Evolutionary conservation across 2,797 vertebrate species (phyloP), one percentile per base, ranked within the genome.

Genomic region (Sebastes itinus): DNA sequence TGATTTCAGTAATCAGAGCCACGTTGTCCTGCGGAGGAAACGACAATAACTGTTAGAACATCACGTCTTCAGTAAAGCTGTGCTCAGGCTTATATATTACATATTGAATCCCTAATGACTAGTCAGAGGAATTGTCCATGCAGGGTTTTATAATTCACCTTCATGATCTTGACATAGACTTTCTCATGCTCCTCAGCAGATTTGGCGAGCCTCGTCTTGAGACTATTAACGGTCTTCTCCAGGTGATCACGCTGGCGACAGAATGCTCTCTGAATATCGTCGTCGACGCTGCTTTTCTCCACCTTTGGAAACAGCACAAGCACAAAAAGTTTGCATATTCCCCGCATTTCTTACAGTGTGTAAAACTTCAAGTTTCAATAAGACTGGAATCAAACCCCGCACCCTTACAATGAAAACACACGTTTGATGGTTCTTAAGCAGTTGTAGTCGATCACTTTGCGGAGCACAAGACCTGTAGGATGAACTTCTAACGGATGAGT

Each of bases 1-100:
- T 98, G 64, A 97, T 96, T 88, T 97, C 97, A 28, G 96, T 95
- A 60, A 98, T 97, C 77, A 98, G 94, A 68, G 87, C 91, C 68
- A 96, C 84, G 1, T 99, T 99, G 90, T 98, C 97, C 98, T 99
- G 94, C 65, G 71, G 25, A 72, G n/a, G 1, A 60, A 49, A 70
- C 1, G 1, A 71, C 23, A 58, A 1, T 20, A 10, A 11, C 11
- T 12, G 55, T 23, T 30, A 73, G 0, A 23, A n/a, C 4, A 25
- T 5, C 22, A 27, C 2, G 16, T 52, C 3, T 27, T n/a, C 18
- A 46, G 32, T 9, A 52, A 33, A 65, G 6, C 11, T 54, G 16
- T 54, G n/a, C 28, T 75, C 49, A 59, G 23, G 25, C 12, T 23
- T n/a, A 14, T 5, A 20, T 42, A 38, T 38, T 38, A 38, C 0